A percentile compares a stretch with the other conserved stretches of the same genome.
phyloP scores from a whole-genome alignment of 2,888 invertebrate genomes.

The Halictus ligatus region DNA sequence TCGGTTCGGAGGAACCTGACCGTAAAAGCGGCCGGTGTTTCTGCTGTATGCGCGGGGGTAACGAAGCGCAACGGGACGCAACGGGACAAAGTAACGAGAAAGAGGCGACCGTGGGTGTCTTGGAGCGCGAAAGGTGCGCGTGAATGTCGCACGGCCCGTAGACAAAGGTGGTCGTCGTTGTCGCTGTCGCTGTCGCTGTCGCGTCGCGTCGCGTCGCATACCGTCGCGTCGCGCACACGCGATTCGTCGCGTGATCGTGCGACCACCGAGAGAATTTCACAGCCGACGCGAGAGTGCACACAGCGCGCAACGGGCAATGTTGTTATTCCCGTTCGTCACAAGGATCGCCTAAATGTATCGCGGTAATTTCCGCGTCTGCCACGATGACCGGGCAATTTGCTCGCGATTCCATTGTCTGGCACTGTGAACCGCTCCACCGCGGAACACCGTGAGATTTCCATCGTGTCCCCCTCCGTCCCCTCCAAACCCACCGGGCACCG shows the following conservation, averaged over 20 bases:
- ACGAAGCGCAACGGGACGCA: constrained; percentile 54
- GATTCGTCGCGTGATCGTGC: constrained; percentile 36
- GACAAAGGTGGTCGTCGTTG: constrained; percentile 23
- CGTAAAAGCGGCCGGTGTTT: constrained; percentile 45
- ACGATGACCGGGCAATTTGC: constrained; percentile 48
- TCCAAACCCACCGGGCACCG: too few relatives aligned
- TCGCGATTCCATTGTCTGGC: constrained; percentile 38
- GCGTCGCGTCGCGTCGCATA: background rate
- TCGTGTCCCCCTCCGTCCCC: background rate
- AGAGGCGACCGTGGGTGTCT: constrained; percentile 35
- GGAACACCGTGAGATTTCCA: constrained; percentile 29
- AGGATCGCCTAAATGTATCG: constrained; percentile 36
- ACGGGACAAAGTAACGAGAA: constrained; percentile 51
- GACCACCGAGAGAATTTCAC: constrained; percentile 31
- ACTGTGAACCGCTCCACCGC: background rate
- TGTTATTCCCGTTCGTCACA: constrained; percentile 49
- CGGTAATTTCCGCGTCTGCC: constrained; percentile 38
- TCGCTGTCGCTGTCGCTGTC: background rate
- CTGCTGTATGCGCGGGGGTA: constrained; percentile 25
- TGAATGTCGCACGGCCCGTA: constrained; percentile 14
- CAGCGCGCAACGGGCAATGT: background rate
- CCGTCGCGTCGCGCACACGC: background rate
- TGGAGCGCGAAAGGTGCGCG: constrained; percentile 12
- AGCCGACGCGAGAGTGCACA: constrained; percentile 19
- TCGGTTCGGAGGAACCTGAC: constrained; percentile 14